Percentiles rank a stretch among this genome's conserved stretches.
Evolutionary conservation across 2,797 vertebrate species (phyloP).

Genomic region (Sebastes kiyomatsui): DNA sequence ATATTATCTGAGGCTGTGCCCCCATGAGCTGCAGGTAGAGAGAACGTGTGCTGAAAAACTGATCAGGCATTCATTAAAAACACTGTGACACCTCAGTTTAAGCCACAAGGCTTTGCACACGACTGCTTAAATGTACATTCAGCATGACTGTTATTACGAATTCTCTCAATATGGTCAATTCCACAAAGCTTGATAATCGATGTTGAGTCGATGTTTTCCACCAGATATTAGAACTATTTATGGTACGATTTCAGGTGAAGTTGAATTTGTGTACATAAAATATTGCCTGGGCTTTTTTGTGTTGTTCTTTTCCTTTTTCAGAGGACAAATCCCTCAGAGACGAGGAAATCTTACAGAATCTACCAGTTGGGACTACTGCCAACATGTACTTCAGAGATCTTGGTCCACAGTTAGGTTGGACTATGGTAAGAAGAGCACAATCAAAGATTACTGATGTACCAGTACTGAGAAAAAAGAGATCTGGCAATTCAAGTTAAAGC

Average conservation of each 20-base stretch:
- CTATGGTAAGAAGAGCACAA: slow-evolving; percentile 80
- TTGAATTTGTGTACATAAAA: neutral
- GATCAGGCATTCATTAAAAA: slow-evolving; percentile 13
- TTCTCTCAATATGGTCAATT: neutral
- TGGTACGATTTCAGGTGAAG: neutral
- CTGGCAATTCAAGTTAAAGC: neutral
- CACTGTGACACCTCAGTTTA: neutral
- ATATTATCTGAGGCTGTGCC: slow-evolving; percentile 35
- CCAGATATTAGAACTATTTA: neutral
- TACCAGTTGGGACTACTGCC: slow-evolving; percentile 88
- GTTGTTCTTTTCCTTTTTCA: slow-evolving; percentile 48
- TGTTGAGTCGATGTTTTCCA: neutral
- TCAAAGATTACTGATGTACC: neutral
- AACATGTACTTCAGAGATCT: slow-evolving; percentile 91
- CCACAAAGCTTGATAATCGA: neutral
- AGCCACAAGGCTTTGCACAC: neutral
- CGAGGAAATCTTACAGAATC: slow-evolving; percentile 86
- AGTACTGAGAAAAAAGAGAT: neutral
- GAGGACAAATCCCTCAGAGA: slow-evolving; percentile 88
- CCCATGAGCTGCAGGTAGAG: slow-evolving; percentile 39
- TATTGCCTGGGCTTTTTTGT: neutral
- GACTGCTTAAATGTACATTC: neutral
- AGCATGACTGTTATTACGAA: neutral
- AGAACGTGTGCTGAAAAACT: slow-evolving; percentile 7
- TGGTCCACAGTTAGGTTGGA: slow-evolving; percentile 90